Evolutionary conservation across 2,797 vertebrate genomes (phyloP).

Genomic region (Catamblyrhynchus diadema): DNA sequence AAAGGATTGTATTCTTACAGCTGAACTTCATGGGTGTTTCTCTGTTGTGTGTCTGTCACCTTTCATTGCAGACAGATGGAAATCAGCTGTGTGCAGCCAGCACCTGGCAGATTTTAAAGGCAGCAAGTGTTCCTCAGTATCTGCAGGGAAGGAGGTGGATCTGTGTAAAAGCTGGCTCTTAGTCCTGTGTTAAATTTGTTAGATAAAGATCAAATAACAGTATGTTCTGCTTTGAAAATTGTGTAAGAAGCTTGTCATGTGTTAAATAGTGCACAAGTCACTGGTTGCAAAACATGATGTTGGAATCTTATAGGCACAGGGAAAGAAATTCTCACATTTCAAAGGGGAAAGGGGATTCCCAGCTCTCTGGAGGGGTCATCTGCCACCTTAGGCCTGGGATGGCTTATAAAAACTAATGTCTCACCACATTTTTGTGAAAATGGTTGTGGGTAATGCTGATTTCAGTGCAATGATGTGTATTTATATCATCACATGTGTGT

Average conservation of each 20-base stretch:
- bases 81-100: neutral
- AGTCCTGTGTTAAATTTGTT: neutral
- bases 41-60: neutral
- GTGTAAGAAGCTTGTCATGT: neutral
- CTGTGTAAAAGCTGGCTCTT: neutral
- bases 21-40: neutral
- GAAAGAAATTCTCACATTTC: neutral
- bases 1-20: neutral
- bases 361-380: neutral
- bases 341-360: neutral
- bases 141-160: neutral
- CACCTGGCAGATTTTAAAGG: neutral
- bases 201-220: conserved; percentile 5
- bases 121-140: neutral
- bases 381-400: neutral
- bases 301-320: neutral
- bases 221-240: neutral
- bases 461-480: accelerated
- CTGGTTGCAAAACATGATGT: neutral
- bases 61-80: neutral
- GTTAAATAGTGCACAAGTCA: conserved; percentile 7
- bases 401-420: neutral
- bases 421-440: neutral
- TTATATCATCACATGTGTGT: neutral
- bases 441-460: neutral